Evolutionary conservation across 2,888 invertebrate genomes (phyloP), one percentile per base, ranked within the genome.

Genomic region (Lasiommata megera): DNA sequence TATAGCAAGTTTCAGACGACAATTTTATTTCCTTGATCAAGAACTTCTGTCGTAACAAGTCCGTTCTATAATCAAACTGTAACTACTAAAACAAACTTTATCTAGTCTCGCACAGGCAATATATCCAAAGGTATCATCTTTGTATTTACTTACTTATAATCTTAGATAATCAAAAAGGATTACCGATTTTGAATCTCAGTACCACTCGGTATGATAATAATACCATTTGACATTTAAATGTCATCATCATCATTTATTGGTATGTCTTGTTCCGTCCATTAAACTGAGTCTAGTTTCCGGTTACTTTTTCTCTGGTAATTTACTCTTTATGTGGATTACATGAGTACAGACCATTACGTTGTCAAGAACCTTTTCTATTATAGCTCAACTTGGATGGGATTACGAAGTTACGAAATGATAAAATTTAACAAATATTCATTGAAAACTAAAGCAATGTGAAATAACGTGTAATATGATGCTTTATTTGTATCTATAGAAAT

Each of bases 1-100:
- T 40, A 29, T 12, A n/a, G 44, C 17, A 38, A 11, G 51, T 50
- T 38, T n/a, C 29, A 11, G 51, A 31, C 51, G 44, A 9, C 38
- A 51, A 18, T 51, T 46, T 17, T 46, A 56, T 51, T 37, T 46
- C 44, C 29, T 52, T 51, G 37, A 51, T 56, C 56, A 56, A 44
- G 18, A 55, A 56, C 56, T 56, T 51, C 11, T 23, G 14, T 41
- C 17, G 7, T 41, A 31, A 41, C 23, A 41, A 38, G 29, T 34
- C 16, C 11, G 36, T 44, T 51, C 44, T 36, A 56, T 50, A 50
- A 28, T 51, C 18, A 23, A 37, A 38, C 48, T n/a, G 12, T 50
- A 36, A 37, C 46, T 14, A 31, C 38, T 51, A 46, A 38, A 29
- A 44, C 37, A 29, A 50, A 56, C 37, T 43, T 50, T 14, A 34